Conservation (phyloP, 1,140 invertebrate species). For the Agrilus planipennis region DNA sequence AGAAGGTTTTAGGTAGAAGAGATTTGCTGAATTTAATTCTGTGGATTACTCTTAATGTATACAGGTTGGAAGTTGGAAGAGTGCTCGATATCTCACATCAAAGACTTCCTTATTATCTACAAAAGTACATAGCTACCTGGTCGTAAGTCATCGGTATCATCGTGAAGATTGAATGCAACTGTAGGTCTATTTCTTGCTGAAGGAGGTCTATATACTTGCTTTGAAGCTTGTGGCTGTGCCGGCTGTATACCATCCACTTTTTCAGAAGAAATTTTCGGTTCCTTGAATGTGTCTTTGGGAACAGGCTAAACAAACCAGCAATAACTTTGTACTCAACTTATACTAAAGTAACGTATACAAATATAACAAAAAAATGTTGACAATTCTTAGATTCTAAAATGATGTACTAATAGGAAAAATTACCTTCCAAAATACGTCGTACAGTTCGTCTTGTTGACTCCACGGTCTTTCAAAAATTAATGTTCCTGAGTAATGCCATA, state of each 20-base stretch:
- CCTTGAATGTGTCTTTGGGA: slow-evolving; percentile 49
- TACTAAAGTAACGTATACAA: no score
- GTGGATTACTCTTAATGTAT: no score
- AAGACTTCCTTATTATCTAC: no score
- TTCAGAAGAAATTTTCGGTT: slow-evolving; percentile 54
- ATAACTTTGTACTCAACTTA: no score
- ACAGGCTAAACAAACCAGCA: no score
- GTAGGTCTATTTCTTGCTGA: slow-evolving; percentile 49
- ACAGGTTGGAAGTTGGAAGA: no score
- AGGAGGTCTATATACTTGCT: slow-evolving; percentile 65
- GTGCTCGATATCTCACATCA: no score
- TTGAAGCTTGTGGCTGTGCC: slow-evolving; percentile 57
- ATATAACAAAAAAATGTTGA: no score
- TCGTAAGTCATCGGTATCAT: slow-evolving; percentile 46
- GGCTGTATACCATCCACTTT: slow-evolving; percentile 64
- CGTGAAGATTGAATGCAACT: slow-evolving; percentile 53
- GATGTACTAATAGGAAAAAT: neutral
- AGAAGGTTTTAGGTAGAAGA: no score
- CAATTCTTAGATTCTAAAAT: no score
- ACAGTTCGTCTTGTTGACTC: slow-evolving; percentile 67
- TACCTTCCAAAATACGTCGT: slow-evolving; percentile 66
- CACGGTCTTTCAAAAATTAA: slow-evolving; percentile 64
- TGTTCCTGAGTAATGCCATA: slow-evolving; percentile 83
- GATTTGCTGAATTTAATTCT: no score
- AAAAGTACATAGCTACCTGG: slow-evolving; percentile 19